Conservation (phyloP, 2,113 vertebrate species). For the Eptesicus fuscus region DNA sequence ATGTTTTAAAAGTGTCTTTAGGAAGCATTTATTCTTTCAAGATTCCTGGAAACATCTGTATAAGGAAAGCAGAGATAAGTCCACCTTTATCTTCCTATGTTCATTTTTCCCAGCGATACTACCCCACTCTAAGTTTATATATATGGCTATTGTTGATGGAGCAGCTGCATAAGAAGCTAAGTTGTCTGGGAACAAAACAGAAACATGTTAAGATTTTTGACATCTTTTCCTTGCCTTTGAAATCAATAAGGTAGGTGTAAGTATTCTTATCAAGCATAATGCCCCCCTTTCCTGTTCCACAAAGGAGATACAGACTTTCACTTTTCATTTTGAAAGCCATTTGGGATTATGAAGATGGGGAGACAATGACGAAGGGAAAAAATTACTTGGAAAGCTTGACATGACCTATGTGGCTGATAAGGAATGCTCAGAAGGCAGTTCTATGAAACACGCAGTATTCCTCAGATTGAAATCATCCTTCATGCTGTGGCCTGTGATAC, state of each 20-base stretch:
- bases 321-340: slow-evolving; percentile 79
- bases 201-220: slow-evolving; percentile 82
- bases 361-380: slow-evolving; percentile 74
- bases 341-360: slow-evolving; percentile 74
- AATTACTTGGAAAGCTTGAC: slow-evolving; percentile 70
- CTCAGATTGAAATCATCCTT: slow-evolving; percentile 61
- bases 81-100: not conserved
- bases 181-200: slow-evolving; percentile 84
- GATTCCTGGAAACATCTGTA: not conserved
- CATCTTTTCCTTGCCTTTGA: slow-evolving; percentile 80
- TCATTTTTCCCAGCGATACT: not conserved
- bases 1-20: not conserved
- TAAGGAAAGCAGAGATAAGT: not conserved
- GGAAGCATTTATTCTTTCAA: not conserved
- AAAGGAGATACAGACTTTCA: slow-evolving; percentile 82
- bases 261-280: slow-evolving; percentile 77
- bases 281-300: slow-evolving; percentile 74
- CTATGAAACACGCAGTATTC: slow-evolving; percentile 70
- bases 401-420: slow-evolving; percentile 25
- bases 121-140: not conserved
- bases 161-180: slow-evolving; percentile 82
- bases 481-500: slow-evolving; percentile 31
- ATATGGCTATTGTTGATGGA: slow-evolving; percentile 69
- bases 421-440: slow-evolving; percentile 46
- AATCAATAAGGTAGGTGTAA: slow-evolving; percentile 83